Base-by-base conservation (phyloP, 1,140 invertebrate genomes). In the Atta texana region DNA sequence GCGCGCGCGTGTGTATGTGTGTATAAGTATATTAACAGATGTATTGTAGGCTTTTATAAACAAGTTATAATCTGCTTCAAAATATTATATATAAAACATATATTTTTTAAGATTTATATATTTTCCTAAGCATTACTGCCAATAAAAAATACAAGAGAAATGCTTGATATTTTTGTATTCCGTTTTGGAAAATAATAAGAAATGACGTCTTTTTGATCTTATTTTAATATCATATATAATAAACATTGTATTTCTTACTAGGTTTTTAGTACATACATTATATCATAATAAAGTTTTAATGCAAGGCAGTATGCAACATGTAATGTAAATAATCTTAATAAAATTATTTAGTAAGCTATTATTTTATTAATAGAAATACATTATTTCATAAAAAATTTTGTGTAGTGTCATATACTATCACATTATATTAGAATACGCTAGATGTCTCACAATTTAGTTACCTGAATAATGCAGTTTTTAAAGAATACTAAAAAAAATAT, bases 121-220 rank as follows among this genome's bases (percentile, higher is more conserved):
- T 91, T 91, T 91, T 91, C 84, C 14, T 91, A 91, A 89, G 71
- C 86, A 77, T 92, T 90, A 90, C 87, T 92, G 87, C 90, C 86
- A 85, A 55, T 85, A 80, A 89, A 89, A 66, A 76, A 84, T 55
- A 8, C 31, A 34, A 68, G n/a, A 90, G 61, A 87, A 76, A 75
- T 24, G 85, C 81, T 87, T 90, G 75, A 91, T 91, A 91, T 91
- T 91, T 91, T 91, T 91, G 75, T 91, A 91, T 91, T 91, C 53
- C 69, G 69, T 91, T 89, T 91, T 81, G 28, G 24, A 82, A 87
- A 89, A 84, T 89, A 63, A 59, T 64, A 69, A 57, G 53, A 59
- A 57, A 28, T 14, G 39, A 57, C n/a, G 82, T 49, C 57, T 53
- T 61, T 87, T 51, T 31, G 64, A 68, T 88, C 64, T 91, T 88